These are phyloP conservation scores for Sinodicranocentrus sp. DNA, from an alignment of 2,888 invertebrate species.

Conservation along the genomic window DNA sequence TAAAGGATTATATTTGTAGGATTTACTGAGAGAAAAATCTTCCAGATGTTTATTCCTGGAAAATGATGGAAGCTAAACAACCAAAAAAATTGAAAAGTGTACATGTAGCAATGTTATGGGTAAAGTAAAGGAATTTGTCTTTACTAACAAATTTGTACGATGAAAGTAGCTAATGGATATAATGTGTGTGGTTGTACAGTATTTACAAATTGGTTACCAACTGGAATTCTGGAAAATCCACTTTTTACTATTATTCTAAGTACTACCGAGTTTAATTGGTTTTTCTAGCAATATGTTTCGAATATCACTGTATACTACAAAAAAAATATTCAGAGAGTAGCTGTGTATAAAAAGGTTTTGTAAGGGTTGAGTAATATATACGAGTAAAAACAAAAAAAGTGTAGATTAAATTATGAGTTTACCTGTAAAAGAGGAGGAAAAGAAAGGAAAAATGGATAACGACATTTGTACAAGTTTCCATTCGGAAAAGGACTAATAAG, in stretches of 20 bases:
- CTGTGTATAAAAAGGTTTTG: background rate
- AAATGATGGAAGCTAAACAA: slow-evolving; percentile 36
- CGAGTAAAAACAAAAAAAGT: background rate
- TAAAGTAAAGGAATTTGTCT: too few species aligned
- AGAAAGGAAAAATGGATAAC: background rate
- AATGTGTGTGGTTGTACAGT: too few species aligned
- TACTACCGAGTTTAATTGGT: slow-evolving; percentile 1
- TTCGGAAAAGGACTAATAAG: slow-evolving; percentile 36
- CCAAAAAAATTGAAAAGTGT: slow-evolving; percentile 50
- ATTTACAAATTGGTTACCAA: slow-evolving; percentile 7
- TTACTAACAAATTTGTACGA: too few species aligned
- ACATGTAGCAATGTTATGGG: slow-evolving; percentile 25
- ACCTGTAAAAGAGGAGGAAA: slow-evolving; percentile 26
- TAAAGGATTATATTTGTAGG: too few species aligned
- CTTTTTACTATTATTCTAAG: background rate
- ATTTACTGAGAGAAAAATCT: background rate
- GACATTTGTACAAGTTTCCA: slow-evolving; percentile 57
- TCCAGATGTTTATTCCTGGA: too few species aligned
- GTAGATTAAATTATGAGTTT: slow-evolving; percentile 53
- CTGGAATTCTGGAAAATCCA: slow-evolving; percentile 19
- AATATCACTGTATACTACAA: slow-evolving; percentile 17
- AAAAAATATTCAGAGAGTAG: background rate
- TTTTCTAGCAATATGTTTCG: background rate
- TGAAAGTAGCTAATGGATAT: too few species aligned
- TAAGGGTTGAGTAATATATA: slow-evolving; percentile 3